phyloP scores from a whole-genome alignment of 2,797 vertebrate species.

The Halcyon leucocephala region DNA sequence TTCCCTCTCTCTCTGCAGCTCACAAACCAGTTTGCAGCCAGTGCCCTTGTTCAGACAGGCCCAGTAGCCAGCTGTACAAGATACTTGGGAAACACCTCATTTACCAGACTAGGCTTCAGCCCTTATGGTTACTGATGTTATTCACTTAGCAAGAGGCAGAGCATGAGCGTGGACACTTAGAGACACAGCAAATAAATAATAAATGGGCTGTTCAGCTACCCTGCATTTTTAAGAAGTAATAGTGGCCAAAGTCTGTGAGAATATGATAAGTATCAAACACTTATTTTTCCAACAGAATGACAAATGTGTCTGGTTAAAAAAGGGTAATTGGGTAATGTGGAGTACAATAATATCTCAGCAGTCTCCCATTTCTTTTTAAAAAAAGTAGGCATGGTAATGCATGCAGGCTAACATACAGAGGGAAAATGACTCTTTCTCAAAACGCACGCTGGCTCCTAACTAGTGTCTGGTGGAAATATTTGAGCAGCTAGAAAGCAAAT shows the following conservation, averaged over 20 bases:
- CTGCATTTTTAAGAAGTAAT: slow-evolving; percentile 33
- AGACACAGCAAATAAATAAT: slow-evolving; percentile 27
- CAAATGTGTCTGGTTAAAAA: slow-evolving; percentile 56
- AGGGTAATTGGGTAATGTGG: slow-evolving; percentile 50
- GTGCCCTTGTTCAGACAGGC: background rate
- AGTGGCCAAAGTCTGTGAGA: slow-evolving; percentile 24
- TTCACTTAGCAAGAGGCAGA: background rate
- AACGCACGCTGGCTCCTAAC: slow-evolving; percentile 43
- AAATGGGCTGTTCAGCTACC: slow-evolving; percentile 1
- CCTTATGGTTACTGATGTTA: background rate
- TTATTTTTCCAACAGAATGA: slow-evolving; percentile 64
- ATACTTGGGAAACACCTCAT: background rate
- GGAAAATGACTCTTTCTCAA: background rate
- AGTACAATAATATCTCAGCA: slow-evolving; percentile 46
- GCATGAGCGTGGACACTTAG: background rate
- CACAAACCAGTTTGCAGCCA: background rate
- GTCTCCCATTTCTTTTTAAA: slow-evolving; percentile 46
- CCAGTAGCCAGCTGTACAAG: background rate
- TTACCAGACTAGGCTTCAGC: background rate
- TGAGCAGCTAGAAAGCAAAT: slow-evolving; percentile 59
- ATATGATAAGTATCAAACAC: slow-evolving; percentile 56
- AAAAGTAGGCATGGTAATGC: background rate
- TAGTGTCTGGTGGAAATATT: slow-evolving; percentile 38
- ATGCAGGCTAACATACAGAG: background rate
- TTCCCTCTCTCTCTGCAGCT: background rate